A percentile compares a stretch with the other conserved stretches of the same genome.
Evolutionary conservation across 2,888 invertebrate genomes (phyloP).

Genomic region (Chouioia cunea): DNA sequence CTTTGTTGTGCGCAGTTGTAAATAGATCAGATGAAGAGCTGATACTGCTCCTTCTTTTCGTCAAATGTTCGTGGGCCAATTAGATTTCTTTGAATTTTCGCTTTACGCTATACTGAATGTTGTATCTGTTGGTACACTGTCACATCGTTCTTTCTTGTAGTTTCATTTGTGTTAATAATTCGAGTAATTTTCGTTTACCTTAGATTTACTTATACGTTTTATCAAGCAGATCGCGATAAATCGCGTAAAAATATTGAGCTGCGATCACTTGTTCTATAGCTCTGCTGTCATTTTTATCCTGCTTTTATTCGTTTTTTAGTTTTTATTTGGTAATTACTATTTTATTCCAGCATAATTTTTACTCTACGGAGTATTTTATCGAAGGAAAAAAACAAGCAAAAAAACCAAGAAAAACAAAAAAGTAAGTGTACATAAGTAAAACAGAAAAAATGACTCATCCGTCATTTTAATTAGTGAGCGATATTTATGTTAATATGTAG

Average conservation of each 20-base stretch:
- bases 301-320: conserved; percentile 18
- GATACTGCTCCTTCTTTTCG: background rate
- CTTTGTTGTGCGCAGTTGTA: conserved; percentile 28
- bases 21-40: conserved; percentile 23
- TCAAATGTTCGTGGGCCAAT: conserved; percentile 8
- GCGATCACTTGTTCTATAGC: conserved; percentile 12
- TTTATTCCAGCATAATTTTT: too few relatives aligned
- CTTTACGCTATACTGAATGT: background rate
- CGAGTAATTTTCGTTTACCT: conserved; percentile 16
- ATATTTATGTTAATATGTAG: conserved; percentile 19
- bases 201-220: conserved; percentile 12
- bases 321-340: background rate
- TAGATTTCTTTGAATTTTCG: conserved; percentile 11
- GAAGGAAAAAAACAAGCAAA: too few relatives aligned
- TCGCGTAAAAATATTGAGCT: conserved; percentile 13
- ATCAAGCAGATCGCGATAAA: conserved; percentile 34
- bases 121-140: background rate
- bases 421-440: conserved; percentile 11
- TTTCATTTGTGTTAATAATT: conserved; percentile 14
- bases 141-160: conserved; percentile 7
- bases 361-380: too few relatives aligned
- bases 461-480: conserved; percentile 24
- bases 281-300: background rate
- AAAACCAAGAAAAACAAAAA: too few relatives aligned
- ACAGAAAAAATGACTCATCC: conserved; percentile 19